Evolutionary conservation across 1,140 invertebrate genomes (phyloP).

Genomic region (Psilanteris sp.): DNA sequence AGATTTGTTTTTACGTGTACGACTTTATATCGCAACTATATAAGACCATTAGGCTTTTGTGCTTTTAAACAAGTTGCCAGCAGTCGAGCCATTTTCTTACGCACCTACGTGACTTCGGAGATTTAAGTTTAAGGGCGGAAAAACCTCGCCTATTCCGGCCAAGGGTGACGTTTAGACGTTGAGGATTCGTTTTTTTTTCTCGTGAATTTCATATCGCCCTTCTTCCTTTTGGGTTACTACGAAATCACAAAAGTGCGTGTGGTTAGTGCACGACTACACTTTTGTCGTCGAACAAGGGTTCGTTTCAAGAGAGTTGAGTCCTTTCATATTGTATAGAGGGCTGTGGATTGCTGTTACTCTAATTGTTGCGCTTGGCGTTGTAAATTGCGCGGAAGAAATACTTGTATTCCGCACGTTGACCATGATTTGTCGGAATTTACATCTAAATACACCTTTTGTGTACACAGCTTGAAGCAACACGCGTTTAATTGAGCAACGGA

Average conservation of each 20-base stretch:
- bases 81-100: constrained; percentile 72
- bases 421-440: too few species aligned
- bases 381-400: constrained; percentile 40
- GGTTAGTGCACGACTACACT: constrained; percentile 47
- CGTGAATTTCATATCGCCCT: constrained; percentile 19
- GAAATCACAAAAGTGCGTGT: constrained; percentile 39
- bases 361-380: constrained; percentile 73
- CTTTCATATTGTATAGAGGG: constrained; percentile 16
- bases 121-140: constrained; percentile 72
- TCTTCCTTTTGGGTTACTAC: constrained; percentile 33
- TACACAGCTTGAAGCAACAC: too few species aligned
- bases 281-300: constrained; percentile 64
- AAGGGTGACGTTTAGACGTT: constrained; percentile 29
- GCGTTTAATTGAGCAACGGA: too few species aligned
- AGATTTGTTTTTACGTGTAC: too few species aligned
- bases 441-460: too few species aligned
- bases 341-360: constrained; percentile 65
- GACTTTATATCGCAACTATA: too few species aligned
- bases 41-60: too few species aligned
- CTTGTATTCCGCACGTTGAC: too few species aligned
- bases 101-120: too few species aligned
- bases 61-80: too few species aligned
- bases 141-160: constrained; percentile 61
- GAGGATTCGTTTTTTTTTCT: constrained; percentile 51
- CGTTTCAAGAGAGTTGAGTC: constrained; percentile 29